Conservation (phyloP, 2,888 invertebrate genomes). For the Alitta virens region DNA sequence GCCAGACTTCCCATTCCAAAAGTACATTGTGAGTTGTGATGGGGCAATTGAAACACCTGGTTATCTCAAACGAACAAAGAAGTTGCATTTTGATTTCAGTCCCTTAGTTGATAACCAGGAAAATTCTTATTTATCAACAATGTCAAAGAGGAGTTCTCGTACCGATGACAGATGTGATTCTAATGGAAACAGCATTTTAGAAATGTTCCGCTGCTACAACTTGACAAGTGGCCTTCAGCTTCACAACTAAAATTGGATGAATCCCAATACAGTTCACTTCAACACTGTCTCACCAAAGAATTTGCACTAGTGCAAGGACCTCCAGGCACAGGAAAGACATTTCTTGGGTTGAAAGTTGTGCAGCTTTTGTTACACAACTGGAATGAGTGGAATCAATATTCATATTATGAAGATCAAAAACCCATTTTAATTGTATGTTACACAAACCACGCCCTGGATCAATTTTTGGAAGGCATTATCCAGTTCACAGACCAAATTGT, state of each 20-base stretch:
- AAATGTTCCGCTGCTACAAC: no score
- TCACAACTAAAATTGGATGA: conserved; percentile 38
- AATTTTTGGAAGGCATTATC: conserved; percentile 54
- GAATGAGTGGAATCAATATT: conserved; percentile 45
- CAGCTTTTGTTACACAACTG: conserved; percentile 65
- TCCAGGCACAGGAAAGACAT: conserved; percentile 85
- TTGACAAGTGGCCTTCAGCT: conserved; percentile 39
- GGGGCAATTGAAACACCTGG: conserved; percentile 49
- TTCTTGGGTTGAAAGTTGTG: conserved; percentile 74
- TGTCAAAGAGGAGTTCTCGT: no score
- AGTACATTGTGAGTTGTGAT: conserved; percentile 66
- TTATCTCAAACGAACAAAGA: conserved; percentile 51
- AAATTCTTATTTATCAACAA: no score
- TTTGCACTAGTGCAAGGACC: conserved; percentile 63
- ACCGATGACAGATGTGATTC: no score
- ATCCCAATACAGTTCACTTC: conserved; percentile 45
- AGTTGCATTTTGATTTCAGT: conserved; percentile 2
- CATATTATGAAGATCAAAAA: neutral
- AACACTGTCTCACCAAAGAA: conserved; percentile 46
- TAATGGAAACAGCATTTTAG: no score
- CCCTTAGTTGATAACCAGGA: neutral
- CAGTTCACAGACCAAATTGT: conserved; percentile 39
- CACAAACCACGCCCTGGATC: conserved; percentile 56
- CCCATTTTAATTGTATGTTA: conserved; percentile 54
- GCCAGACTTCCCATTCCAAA: conserved; percentile 66